These are phyloP conservation scores for Bettongia penicillata DNA, from an alignment of 2,113 vertebrate genomes.

Conservation along the genomic window DNA sequence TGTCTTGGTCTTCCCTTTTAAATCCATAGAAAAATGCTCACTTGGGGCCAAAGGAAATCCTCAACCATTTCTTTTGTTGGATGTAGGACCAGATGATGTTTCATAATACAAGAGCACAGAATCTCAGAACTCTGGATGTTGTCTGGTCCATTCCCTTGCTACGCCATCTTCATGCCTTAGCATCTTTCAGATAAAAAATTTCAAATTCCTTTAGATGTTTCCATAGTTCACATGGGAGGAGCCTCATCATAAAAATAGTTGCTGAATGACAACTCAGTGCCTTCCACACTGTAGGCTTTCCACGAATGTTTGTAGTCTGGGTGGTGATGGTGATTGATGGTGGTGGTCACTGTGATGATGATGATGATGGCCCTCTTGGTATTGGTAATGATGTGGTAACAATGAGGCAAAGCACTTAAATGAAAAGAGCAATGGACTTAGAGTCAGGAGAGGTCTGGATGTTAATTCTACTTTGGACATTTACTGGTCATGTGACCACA, in stretches of 20 bases:
- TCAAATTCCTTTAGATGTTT: neutral
- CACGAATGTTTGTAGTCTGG: neutral
- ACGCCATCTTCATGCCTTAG: neutral
- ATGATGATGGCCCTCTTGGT: neutral
- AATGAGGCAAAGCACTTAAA: neutral
- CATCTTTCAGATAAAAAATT: neutral
- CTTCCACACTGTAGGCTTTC: neutral
- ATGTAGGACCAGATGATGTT: neutral
- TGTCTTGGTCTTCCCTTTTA: neutral
- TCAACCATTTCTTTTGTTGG: conserved; percentile 16
- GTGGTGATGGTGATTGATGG: neutral
- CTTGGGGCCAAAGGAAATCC: neutral
- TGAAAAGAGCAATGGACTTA: neutral
- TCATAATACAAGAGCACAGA: neutral
- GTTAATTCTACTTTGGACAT: neutral
- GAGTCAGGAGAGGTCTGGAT: neutral
- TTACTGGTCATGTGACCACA: neutral
- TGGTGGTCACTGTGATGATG: neutral
- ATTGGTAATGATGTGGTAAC: neutral
- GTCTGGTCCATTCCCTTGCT: neutral
- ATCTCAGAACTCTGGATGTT: neutral
- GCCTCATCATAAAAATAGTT: conserved; percentile 44
- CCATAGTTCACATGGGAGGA: conserved; percentile 34
- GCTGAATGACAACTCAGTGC: neutral
- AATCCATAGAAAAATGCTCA: neutral